Evolutionary conservation across 2,113 vertebrate genomes (phyloP).

Genomic region (Bagarius yarrelli): DNA sequence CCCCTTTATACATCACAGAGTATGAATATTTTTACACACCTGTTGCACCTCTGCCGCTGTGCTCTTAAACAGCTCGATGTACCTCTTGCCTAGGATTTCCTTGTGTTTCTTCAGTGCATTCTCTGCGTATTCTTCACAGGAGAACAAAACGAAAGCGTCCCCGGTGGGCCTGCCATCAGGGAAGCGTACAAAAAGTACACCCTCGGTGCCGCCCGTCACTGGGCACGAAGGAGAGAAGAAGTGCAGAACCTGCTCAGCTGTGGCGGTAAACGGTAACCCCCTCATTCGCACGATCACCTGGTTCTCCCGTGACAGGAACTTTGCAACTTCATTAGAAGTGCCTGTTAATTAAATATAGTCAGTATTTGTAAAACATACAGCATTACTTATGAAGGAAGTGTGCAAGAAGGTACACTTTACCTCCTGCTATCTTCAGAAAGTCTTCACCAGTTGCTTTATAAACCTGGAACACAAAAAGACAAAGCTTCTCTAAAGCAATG

Average conservation of each 20-base stretch:
- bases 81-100: constrained; percentile 92
- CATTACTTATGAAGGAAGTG: not conserved
- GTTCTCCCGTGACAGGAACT: constrained; percentile 90
- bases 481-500: not conserved
- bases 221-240: constrained; percentile 83
- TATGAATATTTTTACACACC: constrained; percentile 64
- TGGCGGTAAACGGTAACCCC: constrained; percentile 91
- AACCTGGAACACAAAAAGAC: constrained; percentile 71
- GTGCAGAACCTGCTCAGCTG: constrained; percentile 82
- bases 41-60: constrained; percentile 96
- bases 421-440: constrained; percentile 96
- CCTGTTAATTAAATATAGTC: constrained; percentile 64
- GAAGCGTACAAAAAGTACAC: constrained; percentile 54
- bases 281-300: constrained; percentile 92
- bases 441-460: constrained; percentile 97
- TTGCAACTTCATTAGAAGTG: constrained; percentile 90
- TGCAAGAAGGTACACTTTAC: constrained; percentile 66
- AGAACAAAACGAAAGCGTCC: constrained; percentile 92
- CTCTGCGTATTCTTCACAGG: constrained; percentile 92
- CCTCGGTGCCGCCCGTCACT: constrained; percentile 74
- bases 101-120: constrained; percentile 93
- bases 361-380: too few relatives aligned
- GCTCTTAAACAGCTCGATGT: constrained; percentile 96
- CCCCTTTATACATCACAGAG: too few relatives aligned
- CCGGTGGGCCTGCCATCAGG: constrained; percentile 90